phyloP scores from a whole-genome alignment of 2,888 invertebrate species.

The Cantharis rufa region DNA sequence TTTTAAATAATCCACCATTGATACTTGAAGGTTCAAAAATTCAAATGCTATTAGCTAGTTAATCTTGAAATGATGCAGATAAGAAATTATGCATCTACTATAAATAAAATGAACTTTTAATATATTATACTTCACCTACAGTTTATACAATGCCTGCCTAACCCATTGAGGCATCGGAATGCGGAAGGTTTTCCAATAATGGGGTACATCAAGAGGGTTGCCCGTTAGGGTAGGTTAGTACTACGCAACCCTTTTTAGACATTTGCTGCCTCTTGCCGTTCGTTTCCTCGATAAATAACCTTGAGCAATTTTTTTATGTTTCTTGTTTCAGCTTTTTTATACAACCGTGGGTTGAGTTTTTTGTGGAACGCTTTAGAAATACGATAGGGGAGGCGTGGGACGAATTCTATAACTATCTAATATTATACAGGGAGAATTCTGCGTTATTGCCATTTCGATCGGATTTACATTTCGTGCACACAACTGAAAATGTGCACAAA shows the following conservation, averaged over 20 bases:
- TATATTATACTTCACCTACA: conserved; percentile 29
- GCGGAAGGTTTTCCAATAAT: conserved; percentile 45
- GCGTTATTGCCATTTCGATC: neutral
- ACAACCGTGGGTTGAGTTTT: conserved; percentile 15
- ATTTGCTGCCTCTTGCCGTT: conserved; percentile 33
- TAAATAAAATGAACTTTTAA: conserved; percentile 15
- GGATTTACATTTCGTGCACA: neutral
- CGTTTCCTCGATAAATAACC: conserved; percentile 37
- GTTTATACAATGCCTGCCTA: conserved; percentile 27
- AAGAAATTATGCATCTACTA: conserved; percentile 14
- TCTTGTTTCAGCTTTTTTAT: conserved; percentile 38
- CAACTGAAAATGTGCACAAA: neutral
- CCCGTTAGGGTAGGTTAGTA: conserved; percentile 45
- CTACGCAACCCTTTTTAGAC: conserved; percentile 44
- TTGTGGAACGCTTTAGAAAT: conserved; percentile 21
- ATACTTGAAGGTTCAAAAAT: conserved; percentile 15
- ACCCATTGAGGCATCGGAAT: conserved; percentile 41
- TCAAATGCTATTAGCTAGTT: conserved; percentile 11
- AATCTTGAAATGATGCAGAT: conserved; percentile 14
- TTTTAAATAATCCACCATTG: neutral
- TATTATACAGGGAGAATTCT: conserved; percentile 12
- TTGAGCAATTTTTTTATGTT: conserved; percentile 42
- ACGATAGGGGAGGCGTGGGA: conserved; percentile 19
- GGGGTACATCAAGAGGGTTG: conserved; percentile 46
- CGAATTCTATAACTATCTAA: conserved; percentile 5